Conservation (phyloP, 2,888 invertebrate species). For the Agriopis leucophaearia region DNA sequence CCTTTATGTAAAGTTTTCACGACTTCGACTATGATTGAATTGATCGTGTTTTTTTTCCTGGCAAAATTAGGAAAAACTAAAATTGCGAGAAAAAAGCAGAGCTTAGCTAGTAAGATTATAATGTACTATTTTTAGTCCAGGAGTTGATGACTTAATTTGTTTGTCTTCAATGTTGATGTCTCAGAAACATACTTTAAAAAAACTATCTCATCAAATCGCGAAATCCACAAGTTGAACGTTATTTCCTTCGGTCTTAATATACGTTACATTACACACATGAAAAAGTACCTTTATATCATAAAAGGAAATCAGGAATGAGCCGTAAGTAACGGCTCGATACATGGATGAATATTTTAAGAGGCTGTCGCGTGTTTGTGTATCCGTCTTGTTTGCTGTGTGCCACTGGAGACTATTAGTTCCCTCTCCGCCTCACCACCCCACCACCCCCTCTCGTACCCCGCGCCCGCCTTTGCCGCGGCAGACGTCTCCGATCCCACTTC, state of each 20-base stretch:
- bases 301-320: constrained; percentile 53
- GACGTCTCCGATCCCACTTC: constrained; percentile 84
- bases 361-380: constrained; percentile 74
- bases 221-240: no score
- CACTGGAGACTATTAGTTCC: constrained; percentile 86
- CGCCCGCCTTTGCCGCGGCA: constrained; percentile 62
- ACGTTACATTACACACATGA: background rate
- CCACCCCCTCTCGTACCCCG: constrained; percentile 50
- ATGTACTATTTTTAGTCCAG: no score
- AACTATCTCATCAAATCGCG: no score
- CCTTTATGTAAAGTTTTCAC: no score
- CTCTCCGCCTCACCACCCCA: constrained; percentile 41
- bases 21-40: no score
- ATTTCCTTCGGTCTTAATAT: no score
- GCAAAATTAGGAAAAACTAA: no score
- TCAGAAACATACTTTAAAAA: no score
- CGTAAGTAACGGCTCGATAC: constrained; percentile 67
- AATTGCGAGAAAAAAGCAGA: no score
- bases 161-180: background rate
- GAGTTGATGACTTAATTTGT: no score
- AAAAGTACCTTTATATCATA: constrained; percentile 18
- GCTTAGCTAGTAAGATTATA: no score
- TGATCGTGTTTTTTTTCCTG: no score
- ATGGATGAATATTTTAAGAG: constrained; percentile 79
- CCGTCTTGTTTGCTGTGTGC: constrained; percentile 79